Evolutionary conservation across 2,113 vertebrate genomes (phyloP), one percentile per base, ranked within the genome.

Genomic region (Microcebus murinus): DNA sequence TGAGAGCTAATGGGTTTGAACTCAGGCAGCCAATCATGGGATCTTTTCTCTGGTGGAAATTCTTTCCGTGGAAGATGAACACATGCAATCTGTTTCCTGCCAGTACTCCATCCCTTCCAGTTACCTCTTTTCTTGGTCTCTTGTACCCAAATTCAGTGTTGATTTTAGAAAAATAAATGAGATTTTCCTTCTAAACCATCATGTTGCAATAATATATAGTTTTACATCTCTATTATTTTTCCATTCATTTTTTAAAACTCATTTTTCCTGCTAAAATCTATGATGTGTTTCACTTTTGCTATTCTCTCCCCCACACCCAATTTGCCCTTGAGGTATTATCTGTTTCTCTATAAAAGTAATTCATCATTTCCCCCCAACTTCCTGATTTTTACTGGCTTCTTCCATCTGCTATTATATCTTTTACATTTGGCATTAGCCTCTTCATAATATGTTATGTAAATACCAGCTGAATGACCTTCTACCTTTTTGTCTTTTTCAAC

Each of bases 161-260:
- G 52, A 90, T 90, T 96, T 91, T 90, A n/a, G 52, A 65, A 92
- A 93, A 94, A 70, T 42, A 93, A 94, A 90, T 85, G 52, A 82
- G 29, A 65, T 91, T 91, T 95, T 27, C 86, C 52, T 96, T 96
- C 50, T 95, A 48, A 94, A 52, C 29, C 55, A 77, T 87, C 27
- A 50, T 61, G 14, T 93, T 76, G 86, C 45, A 95, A 50, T 82
- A 77, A 27, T 83, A 27, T 83, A 27, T 15, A 82, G 9, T 83
- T 82, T 74, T 59, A 85, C 73, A 14, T 67, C 65, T 93, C 71
- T 9, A 71, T 65, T 90, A 23, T 79, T 77, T 91, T 95, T 48
- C 27, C 10, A 11, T 61, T 94, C 7, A 39, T 55, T 96, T 95
- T 81, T 71, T 12, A 52, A 83, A 90, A 74, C 39, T 67, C 4